Base-by-base conservation (phyloP, 2,888 invertebrate species). In the Linnaemya vulpina region DNA sequence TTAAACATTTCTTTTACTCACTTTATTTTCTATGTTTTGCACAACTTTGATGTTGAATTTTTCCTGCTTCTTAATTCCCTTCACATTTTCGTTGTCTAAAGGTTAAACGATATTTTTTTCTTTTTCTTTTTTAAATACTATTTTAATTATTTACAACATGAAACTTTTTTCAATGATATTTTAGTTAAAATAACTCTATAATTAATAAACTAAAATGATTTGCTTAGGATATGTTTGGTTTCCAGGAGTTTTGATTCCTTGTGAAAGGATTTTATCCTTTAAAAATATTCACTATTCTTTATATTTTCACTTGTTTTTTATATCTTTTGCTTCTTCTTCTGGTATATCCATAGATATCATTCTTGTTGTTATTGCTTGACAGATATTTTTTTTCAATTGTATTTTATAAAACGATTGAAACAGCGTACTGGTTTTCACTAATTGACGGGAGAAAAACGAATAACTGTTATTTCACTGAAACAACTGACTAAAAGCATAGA, bases 391-490 rank as follows among this genome's bases (percentile, higher is more conserved):
- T n/a, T 62, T 46, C n/a, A 17, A 38, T n/a, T n/a, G n/a, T 68
- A 22, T 68, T 76, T 43, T 70, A 63, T 74, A 11, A 77, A 81
- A 74, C 38, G 71, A 55, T 71, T 85, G 87, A 87, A 83, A 65
- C 80, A 75, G 77, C 86, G 86, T 87, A 88, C 79, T 77, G 87
- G 87, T 85, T 67, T 90, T 90, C 90, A 90, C 89, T 90, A 90
- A 90, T 91, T 91, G 90, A 90, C 91, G 88, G 89, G 89, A 90
- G 90, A 90, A 90, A 89, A 89, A 84, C 86, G 86, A 85, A 85
- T 83, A 88, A 87, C 85, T 82, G 78, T 82, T 85, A 67, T 85
- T 85, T 79, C 51, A 75, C 60, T 63, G 68, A 55, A 35, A 62
- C 68, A 81, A 62, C 30, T 43, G 11, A 17, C 53, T 77, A 49